These are phyloP conservation scores for Fregetta grallaria DNA, from an alignment of 2,113 vertebrate genomes.

Conservation along the genomic window DNA sequence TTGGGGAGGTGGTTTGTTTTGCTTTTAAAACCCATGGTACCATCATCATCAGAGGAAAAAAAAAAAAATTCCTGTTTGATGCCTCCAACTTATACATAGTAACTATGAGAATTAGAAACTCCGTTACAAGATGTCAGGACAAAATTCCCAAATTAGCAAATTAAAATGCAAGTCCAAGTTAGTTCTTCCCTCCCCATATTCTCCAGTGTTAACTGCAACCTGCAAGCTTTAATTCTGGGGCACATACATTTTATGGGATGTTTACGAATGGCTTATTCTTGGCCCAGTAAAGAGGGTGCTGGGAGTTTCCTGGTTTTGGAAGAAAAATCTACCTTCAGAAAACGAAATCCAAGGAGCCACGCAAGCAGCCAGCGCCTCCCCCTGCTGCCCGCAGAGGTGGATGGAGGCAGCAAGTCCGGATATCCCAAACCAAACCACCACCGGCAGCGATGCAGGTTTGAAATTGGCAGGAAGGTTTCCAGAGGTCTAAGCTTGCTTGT, in stretches of 20 bases:
- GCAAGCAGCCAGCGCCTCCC: background rate
- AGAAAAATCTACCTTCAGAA: background rate
- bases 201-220: background rate
- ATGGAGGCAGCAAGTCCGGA: fast-evolving
- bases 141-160: background rate
- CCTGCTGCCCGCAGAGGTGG: background rate
- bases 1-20: background rate
- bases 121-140: background rate
- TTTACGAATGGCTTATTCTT: background rate
- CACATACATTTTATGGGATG: background rate
- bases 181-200: background rate
- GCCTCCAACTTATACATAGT: background rate
- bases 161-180: background rate
- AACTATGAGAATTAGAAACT: background rate
- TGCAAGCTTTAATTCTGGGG: background rate
- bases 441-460: fast-evolving
- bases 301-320: background rate
- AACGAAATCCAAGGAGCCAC: background rate
- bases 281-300: background rate
- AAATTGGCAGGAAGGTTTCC: fast-evolving
- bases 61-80: background rate
- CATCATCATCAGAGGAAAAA: background rate
- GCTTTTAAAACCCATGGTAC: background rate
- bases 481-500: background rate
- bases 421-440: background rate